Evolutionary conservation across 2,888 invertebrate species (phyloP), one percentile per base, ranked within the genome.

Genomic region (Amphiduros pacificus): DNA sequence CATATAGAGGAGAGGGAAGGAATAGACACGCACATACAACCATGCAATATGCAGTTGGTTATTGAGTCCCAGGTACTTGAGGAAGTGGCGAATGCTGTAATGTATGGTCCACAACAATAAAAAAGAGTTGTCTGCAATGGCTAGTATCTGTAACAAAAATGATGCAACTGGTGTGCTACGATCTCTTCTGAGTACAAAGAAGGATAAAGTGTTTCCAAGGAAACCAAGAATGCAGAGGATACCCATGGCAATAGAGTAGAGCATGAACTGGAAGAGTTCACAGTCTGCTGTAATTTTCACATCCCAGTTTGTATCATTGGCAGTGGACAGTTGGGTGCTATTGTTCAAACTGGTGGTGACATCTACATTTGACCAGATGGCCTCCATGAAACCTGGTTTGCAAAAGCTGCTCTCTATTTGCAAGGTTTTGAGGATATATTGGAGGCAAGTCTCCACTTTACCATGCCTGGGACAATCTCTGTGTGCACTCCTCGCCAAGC

Each of bases 1-100:
- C 57, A 69, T 69, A 55, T 67, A 69, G 40, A 69, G 55, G 2
- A 69, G 26, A 0, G 70, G 70, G 62, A 69, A 69, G 14, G 70
- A 57, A 55, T 57, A 62, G 17, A 70, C 61, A 1, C 66, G 55
- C 17, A 65, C 24, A 56, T 61, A 67, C 20, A 63, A 31, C 68
- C 66, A 67, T 20, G 56, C 50, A 26, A 31, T 26, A n/a, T 52
- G 36, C 2, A 48, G 14, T 26, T 14, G 20, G 29, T 17, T 11
- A 2, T 14, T 11, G 29, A 59, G 36, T 6, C 55, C 53, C n/a
- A 55, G 20, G 57, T 31, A 67, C 24, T 27, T 24, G 20, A 63
- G 11, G 40, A 53, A 28, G 32, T 63, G 22, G 9, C 65, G 48
- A 2, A 68, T 27, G 4, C 65, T 60, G 55, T 69, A 69, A 55